Evolutionary conservation across 2,113 vertebrate species (phyloP).

Genomic region (Spilogale gracilis): DNA sequence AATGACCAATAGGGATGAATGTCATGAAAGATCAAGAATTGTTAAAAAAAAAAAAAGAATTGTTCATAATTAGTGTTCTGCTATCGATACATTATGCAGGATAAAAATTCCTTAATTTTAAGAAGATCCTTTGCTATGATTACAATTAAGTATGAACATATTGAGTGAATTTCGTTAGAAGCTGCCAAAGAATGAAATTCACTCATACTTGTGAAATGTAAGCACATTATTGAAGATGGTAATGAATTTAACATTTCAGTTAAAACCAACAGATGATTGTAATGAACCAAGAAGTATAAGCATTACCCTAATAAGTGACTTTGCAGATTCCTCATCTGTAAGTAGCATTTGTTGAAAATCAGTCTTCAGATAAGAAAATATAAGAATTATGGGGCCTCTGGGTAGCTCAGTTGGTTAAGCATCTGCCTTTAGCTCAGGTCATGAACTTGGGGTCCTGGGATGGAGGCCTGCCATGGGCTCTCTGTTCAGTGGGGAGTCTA

Average conservation of each 20-base stretch:
- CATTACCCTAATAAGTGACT: slow-evolving; percentile 28
- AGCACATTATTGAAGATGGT: background rate
- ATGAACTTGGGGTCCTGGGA: background rate
- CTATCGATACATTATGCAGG: background rate
- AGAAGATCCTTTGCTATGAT: background rate
- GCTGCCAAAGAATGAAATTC: slow-evolving; percentile 44
- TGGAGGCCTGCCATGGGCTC: background rate
- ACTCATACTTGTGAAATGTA: slow-evolving; percentile 25
- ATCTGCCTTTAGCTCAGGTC: background rate
- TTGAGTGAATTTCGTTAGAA: background rate
- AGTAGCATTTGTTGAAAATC: background rate
- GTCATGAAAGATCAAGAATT: slow-evolving; percentile 16
- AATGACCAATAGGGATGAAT: background rate
- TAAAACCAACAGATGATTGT: slow-evolving; percentile 15
- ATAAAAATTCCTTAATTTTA: slow-evolving; percentile 44
- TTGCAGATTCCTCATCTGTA: background rate
- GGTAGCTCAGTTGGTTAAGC: background rate
- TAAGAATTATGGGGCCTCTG: background rate
- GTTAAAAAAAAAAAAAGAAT: background rate
- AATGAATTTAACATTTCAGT: slow-evolving; percentile 43
- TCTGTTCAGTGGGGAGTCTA: background rate
- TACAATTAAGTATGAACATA: background rate
- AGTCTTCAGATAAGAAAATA: slow-evolving; percentile 24
- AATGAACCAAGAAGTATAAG: slow-evolving; percentile 31
- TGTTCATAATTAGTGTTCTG: background rate